A percentile compares a stretch with the other conserved stretches of the same genome.
Evolutionary conservation across 2,888 invertebrate genomes (phyloP).

Genomic region (Cerceris ruficornis): DNA sequence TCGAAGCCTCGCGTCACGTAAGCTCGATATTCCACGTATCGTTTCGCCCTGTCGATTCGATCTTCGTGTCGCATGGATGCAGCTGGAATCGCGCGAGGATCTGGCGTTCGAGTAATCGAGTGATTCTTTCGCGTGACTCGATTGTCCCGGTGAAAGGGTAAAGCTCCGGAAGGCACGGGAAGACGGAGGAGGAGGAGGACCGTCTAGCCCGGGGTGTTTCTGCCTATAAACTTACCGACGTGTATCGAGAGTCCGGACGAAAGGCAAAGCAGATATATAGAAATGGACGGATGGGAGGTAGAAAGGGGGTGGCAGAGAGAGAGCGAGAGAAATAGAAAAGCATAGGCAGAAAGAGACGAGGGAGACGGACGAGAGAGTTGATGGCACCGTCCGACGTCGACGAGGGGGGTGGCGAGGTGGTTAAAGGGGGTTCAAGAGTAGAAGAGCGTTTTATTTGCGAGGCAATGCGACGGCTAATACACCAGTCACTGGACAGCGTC

Average conservation of each 20-base stretch:
- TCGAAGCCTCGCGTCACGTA: neutral
- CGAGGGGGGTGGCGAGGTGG: constrained; percentile 65
- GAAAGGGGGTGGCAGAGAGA: constrained; percentile 18
- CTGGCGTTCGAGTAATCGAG: constrained; percentile 29
- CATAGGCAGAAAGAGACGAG: constrained; percentile 45
- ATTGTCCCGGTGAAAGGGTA: constrained; percentile 12
- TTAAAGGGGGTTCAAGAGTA: constrained; percentile 75
- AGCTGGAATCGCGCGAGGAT: neutral
- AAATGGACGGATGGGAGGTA: constrained; percentile 6
- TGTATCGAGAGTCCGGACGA: constrained; percentile 46
- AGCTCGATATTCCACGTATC: neutral
- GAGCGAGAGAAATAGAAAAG: constrained; percentile 36
- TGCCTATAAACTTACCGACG: constrained; percentile 70
- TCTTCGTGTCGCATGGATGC: neutral
- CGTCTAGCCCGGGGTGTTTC: constrained; percentile 61
- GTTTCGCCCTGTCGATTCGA: neutral
- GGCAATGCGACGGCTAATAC: constrained; percentile 81
- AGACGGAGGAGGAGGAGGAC: constrained; percentile 51
- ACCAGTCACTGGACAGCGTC: constrained; percentile 81
- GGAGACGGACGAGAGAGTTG: constrained; percentile 68
- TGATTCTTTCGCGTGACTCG: constrained; percentile 20
- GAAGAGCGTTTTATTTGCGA: constrained; percentile 80
- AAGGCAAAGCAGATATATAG: constrained; percentile 30
- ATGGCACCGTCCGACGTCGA: constrained; percentile 71
- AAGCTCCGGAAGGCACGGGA: constrained; percentile 39